These are phyloP conservation scores for Bombus fervidus DNA, from an alignment of 1,140 invertebrate genomes.

Conservation along the genomic window DNA sequence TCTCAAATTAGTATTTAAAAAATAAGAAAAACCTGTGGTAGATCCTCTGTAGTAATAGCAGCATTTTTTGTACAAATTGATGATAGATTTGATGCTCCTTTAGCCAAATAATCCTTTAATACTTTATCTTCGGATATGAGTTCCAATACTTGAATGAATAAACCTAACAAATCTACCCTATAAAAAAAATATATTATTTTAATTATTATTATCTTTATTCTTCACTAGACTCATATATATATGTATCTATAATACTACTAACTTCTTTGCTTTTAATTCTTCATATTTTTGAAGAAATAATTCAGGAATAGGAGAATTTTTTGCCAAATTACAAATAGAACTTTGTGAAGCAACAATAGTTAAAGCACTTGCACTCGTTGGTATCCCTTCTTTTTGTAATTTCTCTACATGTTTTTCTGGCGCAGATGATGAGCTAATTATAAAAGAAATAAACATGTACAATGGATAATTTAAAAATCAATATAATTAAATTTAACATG, in stretches of 20 bases:
- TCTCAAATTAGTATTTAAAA: slow-evolving; percentile 1
- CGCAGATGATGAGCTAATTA: slow-evolving; percentile 76
- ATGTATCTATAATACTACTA: slow-evolving; percentile 39
- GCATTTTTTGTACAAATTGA: slow-evolving; percentile 63
- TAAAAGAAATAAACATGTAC: neutral
- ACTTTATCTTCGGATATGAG: slow-evolving; percentile 81
- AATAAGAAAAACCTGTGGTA: slow-evolving; percentile 78
- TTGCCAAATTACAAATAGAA: slow-evolving; percentile 78
- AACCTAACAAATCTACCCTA: slow-evolving; percentile 82
- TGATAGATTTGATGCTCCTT: slow-evolving; percentile 65
- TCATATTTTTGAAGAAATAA: slow-evolving; percentile 82
- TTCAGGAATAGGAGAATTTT: slow-evolving; percentile 77
- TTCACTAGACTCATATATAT: neutral
- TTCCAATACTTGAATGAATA: slow-evolving; percentile 82
- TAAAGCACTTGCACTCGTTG: slow-evolving; percentile 59
- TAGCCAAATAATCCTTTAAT: slow-evolving; percentile 79
- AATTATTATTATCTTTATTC: neutral
- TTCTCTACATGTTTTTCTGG: slow-evolving; percentile 82
- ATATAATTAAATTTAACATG: neutral
- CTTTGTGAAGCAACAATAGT: slow-evolving; percentile 76
- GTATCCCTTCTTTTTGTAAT: slow-evolving; percentile 79
- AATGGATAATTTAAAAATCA: neutral
- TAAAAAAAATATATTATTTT: slow-evolving; percentile 59
- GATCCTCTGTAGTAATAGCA: slow-evolving; percentile 81
- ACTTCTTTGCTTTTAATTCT: slow-evolving; percentile 83